Conservation (phyloP, 2,113 vertebrate genomes). For the Acrocephalus arundinaceus region DNA sequence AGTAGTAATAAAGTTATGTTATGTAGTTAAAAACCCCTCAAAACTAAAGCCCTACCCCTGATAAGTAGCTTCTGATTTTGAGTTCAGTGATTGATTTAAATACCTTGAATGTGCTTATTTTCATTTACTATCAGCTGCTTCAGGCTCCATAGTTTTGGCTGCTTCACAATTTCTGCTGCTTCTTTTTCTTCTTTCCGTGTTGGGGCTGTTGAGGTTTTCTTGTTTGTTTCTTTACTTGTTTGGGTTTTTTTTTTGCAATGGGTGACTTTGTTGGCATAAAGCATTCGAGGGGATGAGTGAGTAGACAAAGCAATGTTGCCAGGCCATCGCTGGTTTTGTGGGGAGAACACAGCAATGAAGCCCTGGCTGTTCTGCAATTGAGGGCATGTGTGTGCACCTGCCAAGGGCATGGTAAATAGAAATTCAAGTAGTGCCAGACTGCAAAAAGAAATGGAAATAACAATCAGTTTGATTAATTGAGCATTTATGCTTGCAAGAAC, state of each 20-base stretch:
- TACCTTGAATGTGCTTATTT: background rate
- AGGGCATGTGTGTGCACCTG: background rate
- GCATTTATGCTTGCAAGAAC: background rate
- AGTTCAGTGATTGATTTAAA: background rate
- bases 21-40: background rate
- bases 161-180: slow-evolving; percentile 49
- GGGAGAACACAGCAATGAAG: background rate
- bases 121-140: background rate
- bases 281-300: background rate
- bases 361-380: background rate
- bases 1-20: background rate
- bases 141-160: slow-evolving; percentile 51
- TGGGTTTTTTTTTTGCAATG: background rate
- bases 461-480: background rate
- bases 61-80: background rate
- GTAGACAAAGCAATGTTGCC: accelerated
- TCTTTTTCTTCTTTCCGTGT: background rate
- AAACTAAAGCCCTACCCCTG: background rate
- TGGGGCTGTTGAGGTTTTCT: background rate
- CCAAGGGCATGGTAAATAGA: background rate
- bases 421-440: background rate
- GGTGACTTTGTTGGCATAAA: background rate
- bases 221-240: background rate
- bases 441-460: background rate
- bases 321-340: background rate